Evolutionary conservation across 1,140 invertebrate species (phyloP), one percentile per base, ranked within the genome.

Genomic region (Danaus plexippus): DNA sequence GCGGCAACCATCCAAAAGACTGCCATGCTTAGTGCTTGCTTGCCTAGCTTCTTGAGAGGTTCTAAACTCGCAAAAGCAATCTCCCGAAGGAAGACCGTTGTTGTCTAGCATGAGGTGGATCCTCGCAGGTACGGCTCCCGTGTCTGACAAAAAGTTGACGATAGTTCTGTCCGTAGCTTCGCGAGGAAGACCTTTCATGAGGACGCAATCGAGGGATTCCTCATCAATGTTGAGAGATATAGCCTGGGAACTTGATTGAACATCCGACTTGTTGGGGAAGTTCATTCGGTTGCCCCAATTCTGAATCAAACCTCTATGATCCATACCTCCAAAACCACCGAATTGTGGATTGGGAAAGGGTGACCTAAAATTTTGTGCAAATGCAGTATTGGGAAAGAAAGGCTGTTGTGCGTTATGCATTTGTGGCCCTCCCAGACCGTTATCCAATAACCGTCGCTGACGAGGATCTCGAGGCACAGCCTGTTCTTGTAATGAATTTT

Each of bases 21-120:
- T 67, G 0, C 92, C 91, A 73, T 96, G 92, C 71, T 95, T 95
- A 0, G 88, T 82, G 0, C 91, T 77, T 0, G 95, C 95, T 53
- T 88, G 84, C 9, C 90, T 83, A 1, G 94, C 94, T 68, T 96
- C 93, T 32, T 91, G 89, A 0, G 82, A 58, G 11, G 89, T 90
- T 9, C 88, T 82, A 73, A 97, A 97, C 74, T 97, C 95, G 64
- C 95, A 94, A 74, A 95, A 96, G 43, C 94, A 95, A 64, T 96
- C 92, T 0, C 96, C 95, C 0, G 91, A 90, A 0, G 94, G 92
- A 59, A 90, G 88, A 2, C 92, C 91, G 46, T 88, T 88, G 8
- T 90, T 79, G 63, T 92, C 93, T 10, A 92, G 85, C 78, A 96
- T 89, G 57, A 96, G 90, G 69, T 96, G 93, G 57, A 96, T 94